phyloP scores from a whole-genome alignment of 2,113 vertebrate species.

The Cyphomyrus plagiostoma region DNA sequence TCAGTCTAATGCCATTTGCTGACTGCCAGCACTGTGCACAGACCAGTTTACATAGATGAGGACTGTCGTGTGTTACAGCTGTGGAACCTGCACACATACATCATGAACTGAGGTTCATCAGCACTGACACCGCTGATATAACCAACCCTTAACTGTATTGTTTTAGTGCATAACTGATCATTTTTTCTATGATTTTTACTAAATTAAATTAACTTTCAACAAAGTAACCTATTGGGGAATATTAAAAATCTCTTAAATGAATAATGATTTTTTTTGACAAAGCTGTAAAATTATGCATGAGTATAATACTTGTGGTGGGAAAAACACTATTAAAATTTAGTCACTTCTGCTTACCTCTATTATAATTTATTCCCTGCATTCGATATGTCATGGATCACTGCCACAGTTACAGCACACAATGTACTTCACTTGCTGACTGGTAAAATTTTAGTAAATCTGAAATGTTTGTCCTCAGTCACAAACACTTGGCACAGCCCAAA shows the following conservation, averaged over 20 bases:
- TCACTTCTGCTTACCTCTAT: not conserved
- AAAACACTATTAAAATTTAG: not conserved
- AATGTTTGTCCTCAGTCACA: conserved; percentile 41
- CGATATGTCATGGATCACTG: conserved; percentile 28
- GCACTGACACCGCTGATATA: not conserved
- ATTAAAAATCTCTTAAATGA: not conserved
- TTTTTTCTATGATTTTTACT: conserved; percentile 20
- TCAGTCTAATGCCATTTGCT: not conserved
- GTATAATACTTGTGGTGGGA: not conserved
- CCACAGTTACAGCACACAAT: conserved; percentile 49
- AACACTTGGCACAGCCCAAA: conserved; percentile 46
- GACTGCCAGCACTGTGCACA: not conserved
- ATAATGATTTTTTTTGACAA: not conserved
- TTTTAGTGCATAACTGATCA: not conserved
- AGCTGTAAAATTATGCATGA: not conserved
- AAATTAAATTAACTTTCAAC: conserved; percentile 18
- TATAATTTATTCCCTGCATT: not conserved
- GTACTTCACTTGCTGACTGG: conserved; percentile 57
- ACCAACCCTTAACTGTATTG: not conserved
- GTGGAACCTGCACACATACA: conserved; percentile 67
- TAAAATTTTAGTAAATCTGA: conserved; percentile 44
- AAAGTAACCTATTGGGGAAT: not conserved
- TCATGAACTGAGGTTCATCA: not conserved
- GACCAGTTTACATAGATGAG: not conserved
- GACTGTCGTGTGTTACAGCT: not conserved